Base-by-base conservation (phyloP, 1,140 invertebrate genomes). In the Leptonema lineaticorne region DNA sequence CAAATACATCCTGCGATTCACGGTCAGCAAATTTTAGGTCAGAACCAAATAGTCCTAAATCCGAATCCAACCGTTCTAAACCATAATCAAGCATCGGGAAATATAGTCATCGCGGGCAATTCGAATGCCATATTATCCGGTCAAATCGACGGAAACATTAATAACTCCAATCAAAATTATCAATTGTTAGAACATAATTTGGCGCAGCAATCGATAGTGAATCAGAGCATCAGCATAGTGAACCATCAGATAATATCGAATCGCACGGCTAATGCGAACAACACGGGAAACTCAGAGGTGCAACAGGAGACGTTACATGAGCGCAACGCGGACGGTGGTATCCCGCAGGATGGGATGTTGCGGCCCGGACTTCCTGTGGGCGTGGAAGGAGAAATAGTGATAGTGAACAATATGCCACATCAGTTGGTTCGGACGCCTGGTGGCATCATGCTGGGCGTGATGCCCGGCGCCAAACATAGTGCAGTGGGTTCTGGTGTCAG, bases 201-300 rank as follows among this genome's bases (percentile, higher is more conserved):
- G 67, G 77, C 79, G 53, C 80, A 82, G 24, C 81, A 82, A 63
- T 81, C 80, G 53, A 81, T 82, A 76, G 79, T 82, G 68, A 83
- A 81, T 77, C 80, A 82, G 67, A 82, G 79, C 77, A 79, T 82
- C 70, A 82, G 79, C 76, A 81, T 82, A 77, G 75, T 82, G 69
- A 82, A 80, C 75, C 80, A 81, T 70, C 81, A 82, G 22, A 68
- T 68, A 3, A 64, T 68, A 22, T 45, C 69, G 9, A 67, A 68
- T 27, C 30, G 69, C 2, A 46, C 28, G 3, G 59, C 24, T 2
- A 30, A 48, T 37, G n/a, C n/a, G n/a, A 30, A 22, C 6, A 41
- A 37, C 28, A 4, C 18, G 26, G 41, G 45, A 26, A 60, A 68
- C 16, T 41, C 4, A 18, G 37, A 45, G 18, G 58, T 57, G 8